A percentile compares a stretch with the other conserved stretches of the same genome.
These are phyloP conservation scores for Ivindomyrus marchei DNA, from an alignment of 2,113 vertebrate genomes.

Conservation along the genomic window DNA sequence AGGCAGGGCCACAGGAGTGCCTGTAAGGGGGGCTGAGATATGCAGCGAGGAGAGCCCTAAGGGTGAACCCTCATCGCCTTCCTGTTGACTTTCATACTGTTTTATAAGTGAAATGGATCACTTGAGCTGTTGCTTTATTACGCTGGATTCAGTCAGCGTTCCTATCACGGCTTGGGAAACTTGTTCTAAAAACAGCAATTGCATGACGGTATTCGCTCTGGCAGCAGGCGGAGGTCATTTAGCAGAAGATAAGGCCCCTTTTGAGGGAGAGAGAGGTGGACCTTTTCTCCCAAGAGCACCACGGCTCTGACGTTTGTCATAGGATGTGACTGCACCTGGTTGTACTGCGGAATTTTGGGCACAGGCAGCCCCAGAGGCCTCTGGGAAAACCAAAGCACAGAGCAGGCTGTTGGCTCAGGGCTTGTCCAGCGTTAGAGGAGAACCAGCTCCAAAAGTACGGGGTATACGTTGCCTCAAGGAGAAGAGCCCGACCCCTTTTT, in stretches of 20 bases:
- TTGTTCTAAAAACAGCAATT: slow-evolving; percentile 3
- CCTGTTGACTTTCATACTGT: background rate
- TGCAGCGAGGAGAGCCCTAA: background rate
- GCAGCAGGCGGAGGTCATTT: background rate
- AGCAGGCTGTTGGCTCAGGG: background rate
- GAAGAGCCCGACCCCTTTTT: background rate
- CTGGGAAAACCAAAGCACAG: background rate
- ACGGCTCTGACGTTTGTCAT: background rate
- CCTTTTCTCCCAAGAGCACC: background rate
- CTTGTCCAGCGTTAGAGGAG: background rate
- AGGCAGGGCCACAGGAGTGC: slow-evolving; percentile 5
- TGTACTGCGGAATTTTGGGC: background rate
- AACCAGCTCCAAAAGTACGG: background rate
- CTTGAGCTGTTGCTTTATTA: background rate
- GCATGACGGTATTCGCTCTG: background rate
- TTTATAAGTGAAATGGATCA: slow-evolving; percentile 9
- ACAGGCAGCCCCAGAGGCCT: background rate
- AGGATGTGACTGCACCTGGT: background rate
- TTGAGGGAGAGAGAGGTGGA: background rate
- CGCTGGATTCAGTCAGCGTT: slow-evolving; percentile 6
- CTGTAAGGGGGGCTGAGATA: slow-evolving; percentile 17
- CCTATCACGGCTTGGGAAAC: background rate
- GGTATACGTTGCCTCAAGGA: background rate
- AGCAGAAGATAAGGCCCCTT: background rate
- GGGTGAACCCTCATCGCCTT: slow-evolving; percentile 1